Conservation (phyloP, 2,888 invertebrate species). For the Antheraea yamamai region DNA sequence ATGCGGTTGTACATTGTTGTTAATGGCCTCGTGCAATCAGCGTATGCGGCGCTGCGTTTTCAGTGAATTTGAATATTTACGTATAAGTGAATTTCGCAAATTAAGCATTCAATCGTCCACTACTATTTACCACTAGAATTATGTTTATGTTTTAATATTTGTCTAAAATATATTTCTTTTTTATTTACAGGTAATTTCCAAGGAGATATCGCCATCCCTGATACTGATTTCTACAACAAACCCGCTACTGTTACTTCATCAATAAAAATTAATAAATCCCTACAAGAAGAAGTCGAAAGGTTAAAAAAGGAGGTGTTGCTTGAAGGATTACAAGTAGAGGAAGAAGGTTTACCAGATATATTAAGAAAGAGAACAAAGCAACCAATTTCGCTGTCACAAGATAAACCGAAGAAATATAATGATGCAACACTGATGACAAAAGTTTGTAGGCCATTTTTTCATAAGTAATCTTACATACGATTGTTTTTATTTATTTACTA, state of each 20-base stretch:
- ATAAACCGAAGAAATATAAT: constrained; percentile 76
- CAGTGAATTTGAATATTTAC: constrained; percentile 36
- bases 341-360: constrained; percentile 90
- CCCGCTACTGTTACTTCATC: constrained; percentile 54
- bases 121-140: background rate
- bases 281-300: constrained; percentile 90
- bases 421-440: constrained; percentile 72
- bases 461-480: background rate
- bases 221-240: constrained; percentile 71
- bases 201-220: constrained; percentile 92
- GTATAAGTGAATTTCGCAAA: background rate
- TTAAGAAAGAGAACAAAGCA: constrained; percentile 87
- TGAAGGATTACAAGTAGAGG: constrained; percentile 92
- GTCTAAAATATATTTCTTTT: background rate
- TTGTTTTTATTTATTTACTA: background rate
- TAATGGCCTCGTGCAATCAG: constrained; percentile 52
- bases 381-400: constrained; percentile 72
- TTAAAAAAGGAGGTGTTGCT: constrained; percentile 90
- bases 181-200: constrained; percentile 87
- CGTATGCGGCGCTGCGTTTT: constrained; percentile 32
- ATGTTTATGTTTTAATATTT: background rate
- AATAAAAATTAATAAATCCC: constrained; percentile 84
- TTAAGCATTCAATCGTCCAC: background rate
- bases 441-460: constrained; percentile 43
- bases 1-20: constrained; percentile 54